Base-by-base conservation (phyloP, 2,113 vertebrate species). In the Rynchops niger region DNA sequence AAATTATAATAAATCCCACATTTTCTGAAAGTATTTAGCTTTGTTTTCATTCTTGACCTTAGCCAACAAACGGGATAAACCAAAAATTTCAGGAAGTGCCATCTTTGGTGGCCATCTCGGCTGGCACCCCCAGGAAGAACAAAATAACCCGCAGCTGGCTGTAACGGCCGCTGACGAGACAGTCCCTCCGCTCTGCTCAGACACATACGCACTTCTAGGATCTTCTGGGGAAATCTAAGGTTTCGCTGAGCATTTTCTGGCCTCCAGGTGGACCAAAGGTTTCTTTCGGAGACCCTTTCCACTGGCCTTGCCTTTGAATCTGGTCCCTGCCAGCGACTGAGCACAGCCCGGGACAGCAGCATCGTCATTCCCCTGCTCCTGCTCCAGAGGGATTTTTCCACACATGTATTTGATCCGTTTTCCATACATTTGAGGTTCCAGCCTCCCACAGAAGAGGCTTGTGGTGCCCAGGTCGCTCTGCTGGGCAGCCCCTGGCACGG, bases 121-220 rank as follows among this genome's bases (percentile, higher is more conserved):
- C 78, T 71, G 67, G 55, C 25, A 69, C 3, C 43, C 29, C 3
- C 23, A 3, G 43, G 12, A 21, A 52, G 38, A 43, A 22, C 1
- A 23, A 26, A 49, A 27, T 7, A 32, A 34, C 36, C 52, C 59
- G 2, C 34, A 8, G 18, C 0, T 12, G 52, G 43, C 22, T 23
- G 47, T 43, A 50, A 15, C 0, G 2, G 77, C 13, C 0, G 3
- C 40, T 15, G 70, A 9, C 4, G 4, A 29, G 63, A 17, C 26
- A n/a, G n/a, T 9, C 29, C 21, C 1, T 6, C 12, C 7, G 2
- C 38, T 55, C 71, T 7, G 5, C 5, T 25, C 53, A 16, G 30
- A 11, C 26, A 25, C 50, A n/a, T 2, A 4, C 16, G 5, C 6
- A 4, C 47, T 38, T 49, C 71, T 6, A 32, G 55, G 40, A 17